Conservation (phyloP, 2,113 vertebrate species). For the Pelecanus crispus region DNA sequence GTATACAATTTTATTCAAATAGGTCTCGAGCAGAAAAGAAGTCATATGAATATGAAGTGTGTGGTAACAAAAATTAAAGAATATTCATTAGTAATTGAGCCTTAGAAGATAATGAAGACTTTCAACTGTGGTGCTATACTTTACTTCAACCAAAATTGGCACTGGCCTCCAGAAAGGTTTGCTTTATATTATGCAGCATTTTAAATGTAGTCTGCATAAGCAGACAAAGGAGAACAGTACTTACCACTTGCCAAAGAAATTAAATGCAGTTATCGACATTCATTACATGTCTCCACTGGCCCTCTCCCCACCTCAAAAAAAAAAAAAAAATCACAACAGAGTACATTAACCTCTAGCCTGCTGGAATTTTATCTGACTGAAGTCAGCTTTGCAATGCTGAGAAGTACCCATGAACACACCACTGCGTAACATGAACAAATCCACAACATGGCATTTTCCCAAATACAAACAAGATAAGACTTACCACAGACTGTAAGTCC, state of each 20-base stretch:
- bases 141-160: constrained; percentile 6
- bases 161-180: background rate
- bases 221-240: background rate
- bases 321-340: background rate
- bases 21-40: background rate
- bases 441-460: background rate
- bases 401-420: background rate
- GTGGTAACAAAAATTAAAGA: background rate
- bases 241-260: background rate
- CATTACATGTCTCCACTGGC: background rate
- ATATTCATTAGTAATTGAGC: constrained; percentile 11
- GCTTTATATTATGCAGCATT: background rate
- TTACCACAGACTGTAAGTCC: background rate
- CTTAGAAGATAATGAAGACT: constrained; percentile 12
- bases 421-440: background rate
- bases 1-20: background rate
- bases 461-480: background rate
- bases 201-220: background rate
- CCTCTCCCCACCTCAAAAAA: background rate
- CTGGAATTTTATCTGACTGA: background rate
- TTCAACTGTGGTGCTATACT: background rate
- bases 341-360: background rate
- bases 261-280: background rate
- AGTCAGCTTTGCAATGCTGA: background rate
- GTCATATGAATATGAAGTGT: background rate